Base-by-base conservation (phyloP, 64 coral and sea anemone genomes). In the Actinia equina region DNA sequence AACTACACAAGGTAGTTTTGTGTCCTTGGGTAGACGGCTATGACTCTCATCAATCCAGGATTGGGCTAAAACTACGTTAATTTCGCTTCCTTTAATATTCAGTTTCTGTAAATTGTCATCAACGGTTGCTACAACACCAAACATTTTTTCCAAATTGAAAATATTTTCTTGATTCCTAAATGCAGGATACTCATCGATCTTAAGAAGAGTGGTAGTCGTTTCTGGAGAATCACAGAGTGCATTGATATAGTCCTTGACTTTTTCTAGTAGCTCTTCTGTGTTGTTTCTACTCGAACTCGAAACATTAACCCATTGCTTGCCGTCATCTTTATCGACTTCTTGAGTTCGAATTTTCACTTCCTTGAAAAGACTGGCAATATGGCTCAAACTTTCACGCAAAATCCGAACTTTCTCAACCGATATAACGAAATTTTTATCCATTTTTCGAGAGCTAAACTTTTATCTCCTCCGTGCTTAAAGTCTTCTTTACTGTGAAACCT, bases 191-290 rank as follows among this genome's bases (percentile, higher is more conserved):
- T 42, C 10, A 1, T 74, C 13, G 3, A 74, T 3, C 3, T 74
- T 7, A 74, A 74, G 27, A 15, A 26, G 7, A 41, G 20, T 74
- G 7, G 27, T 81, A 22, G 22, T 15, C 6, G 55, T 23, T 63
- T 55, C 83, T 58, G 83, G 18, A 16, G 22, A 25, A 53, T 65
- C 62, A 11, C 83, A 85, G 7, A 85, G 55, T 14, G 53, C 83
- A 18, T 59, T 42, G 22, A 85, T 85, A 26, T 85, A 85, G 10
- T 85, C 83, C 55, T 85, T 60, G 8, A 45, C 83, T 60, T 85
- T 85, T 5, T 63, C 17, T 17, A 85, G 52, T 19, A 37, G 30
- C 30, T 26, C 51, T 51, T 85, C 56, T 5, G 3, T 16, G 20
- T 41, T 63, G 30, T 63, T 26, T 18, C 7, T 6, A 22, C 2